Evolutionary conservation across 2,113 vertebrate genomes (phyloP).

Genomic region (Nerophis ophidion): DNA sequence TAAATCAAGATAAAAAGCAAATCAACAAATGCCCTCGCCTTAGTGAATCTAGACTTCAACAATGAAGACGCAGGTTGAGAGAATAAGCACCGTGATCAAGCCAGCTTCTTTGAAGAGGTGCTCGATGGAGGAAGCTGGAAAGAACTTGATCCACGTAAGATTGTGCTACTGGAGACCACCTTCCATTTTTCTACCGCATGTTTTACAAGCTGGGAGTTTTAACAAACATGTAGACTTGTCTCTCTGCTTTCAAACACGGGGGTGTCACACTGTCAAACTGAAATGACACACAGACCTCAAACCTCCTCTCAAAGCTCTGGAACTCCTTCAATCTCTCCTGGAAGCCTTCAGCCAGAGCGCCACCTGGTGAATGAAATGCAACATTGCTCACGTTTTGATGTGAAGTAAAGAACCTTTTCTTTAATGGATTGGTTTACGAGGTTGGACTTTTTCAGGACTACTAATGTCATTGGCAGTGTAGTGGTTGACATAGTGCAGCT

Average conservation of each 20-base stretch:
- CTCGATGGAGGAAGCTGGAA: neutral
- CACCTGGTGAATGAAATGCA: conserved; percentile 71
- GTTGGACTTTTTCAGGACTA: too few relatives aligned
- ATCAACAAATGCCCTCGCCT: conserved; percentile 72
- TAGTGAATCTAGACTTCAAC: conserved; percentile 99
- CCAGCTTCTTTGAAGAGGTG: conserved; percentile 4
- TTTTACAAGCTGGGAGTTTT: conserved; percentile 1
- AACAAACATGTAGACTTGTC: neutral
- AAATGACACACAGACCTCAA: conserved; percentile 81
- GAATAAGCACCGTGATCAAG: conserved; percentile 39
- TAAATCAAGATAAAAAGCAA: conserved; percentile 50
- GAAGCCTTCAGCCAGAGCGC: conserved; percentile 91
- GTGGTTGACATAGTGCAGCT: too few relatives aligned
- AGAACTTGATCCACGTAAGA: neutral
- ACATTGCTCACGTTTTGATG: neutral
- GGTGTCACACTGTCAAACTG: too few relatives aligned
- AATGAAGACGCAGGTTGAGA: conserved; percentile 80
- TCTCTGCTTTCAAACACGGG: too few relatives aligned
- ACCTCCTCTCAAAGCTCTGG: conserved; percentile 91
- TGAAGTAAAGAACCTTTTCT: too few relatives aligned
- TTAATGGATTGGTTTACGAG: too few relatives aligned
- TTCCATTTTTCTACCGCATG: neutral
- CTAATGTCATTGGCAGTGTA: too few relatives aligned
- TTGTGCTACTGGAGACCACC: neutral
- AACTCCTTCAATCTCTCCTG: conserved; percentile 90